These are phyloP conservation scores for Melanocharis versteri DNA, from an alignment of 2,113 vertebrate species.

Conservation along the genomic window DNA sequence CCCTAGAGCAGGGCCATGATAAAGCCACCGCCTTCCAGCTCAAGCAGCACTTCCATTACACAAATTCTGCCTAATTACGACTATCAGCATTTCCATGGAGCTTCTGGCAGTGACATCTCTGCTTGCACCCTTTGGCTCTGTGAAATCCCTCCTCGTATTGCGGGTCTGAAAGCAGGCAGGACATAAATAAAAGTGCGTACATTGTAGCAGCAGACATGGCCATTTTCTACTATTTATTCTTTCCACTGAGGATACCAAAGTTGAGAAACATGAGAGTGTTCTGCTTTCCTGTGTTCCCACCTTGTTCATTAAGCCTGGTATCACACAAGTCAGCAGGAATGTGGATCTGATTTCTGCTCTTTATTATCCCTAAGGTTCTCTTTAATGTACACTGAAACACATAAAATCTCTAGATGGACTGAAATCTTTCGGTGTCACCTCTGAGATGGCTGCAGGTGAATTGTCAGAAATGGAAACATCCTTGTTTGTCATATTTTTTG, in stretches of 20 bases:
- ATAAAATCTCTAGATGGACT: constrained; percentile 17
- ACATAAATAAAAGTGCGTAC: background rate
- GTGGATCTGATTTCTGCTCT: constrained; percentile 3
- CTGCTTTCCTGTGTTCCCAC: background rate
- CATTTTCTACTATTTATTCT: background rate
- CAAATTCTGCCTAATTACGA: background rate
- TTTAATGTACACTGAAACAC: background rate
- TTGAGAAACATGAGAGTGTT: background rate
- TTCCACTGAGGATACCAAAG: background rate
- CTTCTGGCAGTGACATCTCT: background rate
- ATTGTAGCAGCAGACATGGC: background rate
- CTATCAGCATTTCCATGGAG: fast-evolving
- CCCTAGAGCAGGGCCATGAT: fast-evolving
- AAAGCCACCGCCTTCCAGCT: background rate
- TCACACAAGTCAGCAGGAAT: constrained; percentile 18
- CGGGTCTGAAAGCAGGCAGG: background rate
- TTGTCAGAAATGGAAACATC: background rate
- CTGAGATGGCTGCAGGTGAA: background rate
- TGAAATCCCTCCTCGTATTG: background rate
- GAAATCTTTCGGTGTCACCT: background rate
- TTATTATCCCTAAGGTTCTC: constrained; percentile 22
- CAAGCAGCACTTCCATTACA: background rate
- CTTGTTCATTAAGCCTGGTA: constrained; percentile 27
- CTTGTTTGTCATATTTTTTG: background rate
- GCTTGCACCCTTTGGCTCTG: background rate